These are phyloP conservation scores for Bhutanitis thaidina DNA, from an alignment of 2,888 invertebrate species.

Conservation along the genomic window DNA sequence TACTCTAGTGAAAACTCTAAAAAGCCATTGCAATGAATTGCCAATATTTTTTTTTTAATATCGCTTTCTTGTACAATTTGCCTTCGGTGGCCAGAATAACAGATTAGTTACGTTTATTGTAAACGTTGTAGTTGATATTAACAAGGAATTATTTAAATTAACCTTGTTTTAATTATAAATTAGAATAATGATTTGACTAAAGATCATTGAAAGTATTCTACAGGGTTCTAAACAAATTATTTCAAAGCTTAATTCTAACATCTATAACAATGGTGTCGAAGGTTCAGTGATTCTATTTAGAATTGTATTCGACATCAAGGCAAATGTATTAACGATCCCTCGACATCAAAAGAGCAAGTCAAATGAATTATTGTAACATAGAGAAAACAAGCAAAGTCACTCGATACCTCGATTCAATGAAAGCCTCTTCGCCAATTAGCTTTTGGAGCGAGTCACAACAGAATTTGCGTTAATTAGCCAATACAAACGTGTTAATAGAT, in stretches of 20 bases:
- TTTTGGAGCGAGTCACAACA: slow-evolving; percentile 40
- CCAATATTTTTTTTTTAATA: background rate
- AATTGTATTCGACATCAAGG: slow-evolving; percentile 41
- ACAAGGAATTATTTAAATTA: background rate
- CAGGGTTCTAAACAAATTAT: background rate
- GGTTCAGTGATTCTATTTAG: slow-evolving; percentile 36
- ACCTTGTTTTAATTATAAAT: background rate
- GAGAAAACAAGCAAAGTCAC: slow-evolving; percentile 24
- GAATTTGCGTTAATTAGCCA: background rate
- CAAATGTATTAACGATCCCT: slow-evolving; percentile 47
- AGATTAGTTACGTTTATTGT: background rate
- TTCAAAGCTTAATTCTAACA: slow-evolving; percentile 21
- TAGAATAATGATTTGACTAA: background rate
- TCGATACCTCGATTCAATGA: slow-evolving; percentile 22
- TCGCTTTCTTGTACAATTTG: background rate
- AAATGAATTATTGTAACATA: slow-evolving; percentile 70
- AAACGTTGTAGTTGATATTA: background rate
- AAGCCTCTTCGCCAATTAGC: slow-evolving; percentile 32
- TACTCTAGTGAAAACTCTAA: slow-evolving; percentile 7
- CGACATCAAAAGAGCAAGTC: slow-evolving; percentile 72
- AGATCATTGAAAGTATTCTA: background rate
- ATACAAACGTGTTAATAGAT: background rate
- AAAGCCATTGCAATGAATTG: slow-evolving; percentile 9
- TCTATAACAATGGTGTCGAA: slow-evolving; percentile 48
- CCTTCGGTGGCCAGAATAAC: background rate